Conservation (phyloP, 2,888 invertebrate species). For the Flexamia atlantica region DNA sequence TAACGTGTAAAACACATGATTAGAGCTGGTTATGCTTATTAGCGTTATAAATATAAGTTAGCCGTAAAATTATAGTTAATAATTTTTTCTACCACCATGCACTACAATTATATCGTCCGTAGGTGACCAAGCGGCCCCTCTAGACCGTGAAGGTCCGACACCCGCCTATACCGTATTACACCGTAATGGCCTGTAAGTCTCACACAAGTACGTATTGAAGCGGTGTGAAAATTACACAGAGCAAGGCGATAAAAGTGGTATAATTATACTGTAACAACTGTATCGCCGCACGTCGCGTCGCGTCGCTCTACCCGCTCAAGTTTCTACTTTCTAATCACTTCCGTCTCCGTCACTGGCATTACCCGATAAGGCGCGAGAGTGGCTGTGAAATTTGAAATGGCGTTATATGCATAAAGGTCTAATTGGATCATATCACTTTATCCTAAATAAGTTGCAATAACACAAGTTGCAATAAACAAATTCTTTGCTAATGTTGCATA, state of each 20-base stretch:
- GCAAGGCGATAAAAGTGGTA: slow-evolving; percentile 49
- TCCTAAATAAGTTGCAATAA: no score
- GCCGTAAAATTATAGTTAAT: no score
- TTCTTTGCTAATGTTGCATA: no score
- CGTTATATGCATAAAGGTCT: no score
- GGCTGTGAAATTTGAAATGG: slow-evolving; percentile 6
- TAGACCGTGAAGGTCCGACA: slow-evolving; percentile 14
- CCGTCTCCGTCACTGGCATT: slow-evolving; percentile 28
- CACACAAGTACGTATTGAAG: slow-evolving; percentile 53
- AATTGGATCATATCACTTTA: no score
- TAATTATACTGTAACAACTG: slow-evolving; percentile 58
- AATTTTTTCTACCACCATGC: no score
- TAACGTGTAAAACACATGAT: no score
- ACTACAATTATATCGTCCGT: no score
- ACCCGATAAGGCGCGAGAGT: not conserved
- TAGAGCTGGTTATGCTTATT: no score
- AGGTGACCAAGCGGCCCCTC: not conserved
- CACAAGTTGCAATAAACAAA: no score
- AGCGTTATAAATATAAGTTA: no score
- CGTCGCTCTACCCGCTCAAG: slow-evolving; percentile 12
- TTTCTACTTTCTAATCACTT: slow-evolving; percentile 57
- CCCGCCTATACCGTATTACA: slow-evolving; percentile 31
- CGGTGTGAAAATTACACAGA: slow-evolving; percentile 57
- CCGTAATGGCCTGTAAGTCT: slow-evolving; percentile 43
- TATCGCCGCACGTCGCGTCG: slow-evolving; percentile 28